These are phyloP conservation scores for Lepus townsendii DNA, from an alignment of 2,797 vertebrate genomes.

Conservation along the genomic window DNA sequence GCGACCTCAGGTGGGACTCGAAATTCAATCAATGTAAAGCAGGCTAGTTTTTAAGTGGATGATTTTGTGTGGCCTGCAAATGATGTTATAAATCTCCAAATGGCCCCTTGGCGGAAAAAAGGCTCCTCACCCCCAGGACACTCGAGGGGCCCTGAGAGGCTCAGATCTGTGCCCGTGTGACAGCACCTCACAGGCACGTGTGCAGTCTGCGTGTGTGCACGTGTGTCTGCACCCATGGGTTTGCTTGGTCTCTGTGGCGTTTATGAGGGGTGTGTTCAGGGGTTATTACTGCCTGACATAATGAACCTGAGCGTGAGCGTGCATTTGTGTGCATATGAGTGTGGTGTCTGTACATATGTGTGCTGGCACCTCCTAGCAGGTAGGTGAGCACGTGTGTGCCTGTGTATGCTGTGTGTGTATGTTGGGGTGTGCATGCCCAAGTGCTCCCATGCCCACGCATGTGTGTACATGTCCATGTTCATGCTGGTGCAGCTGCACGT, in stretches of 20 bases:
- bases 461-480: neutral
- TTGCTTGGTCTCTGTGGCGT: fast-evolving
- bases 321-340: neutral
- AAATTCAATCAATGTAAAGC: too few relatives aligned
- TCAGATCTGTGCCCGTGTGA: neutral
- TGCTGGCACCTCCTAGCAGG: neutral
- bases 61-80: too few relatives aligned
- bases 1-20: too few relatives aligned
- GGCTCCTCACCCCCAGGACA: too few relatives aligned
- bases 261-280: neutral
- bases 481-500: neutral
- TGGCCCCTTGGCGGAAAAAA: too few relatives aligned
- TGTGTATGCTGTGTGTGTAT: neutral
- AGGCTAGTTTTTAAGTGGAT: too few relatives aligned
- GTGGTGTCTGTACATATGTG: neutral
- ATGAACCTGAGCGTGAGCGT: neutral
- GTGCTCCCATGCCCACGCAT: neutral
- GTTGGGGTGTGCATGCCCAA: neutral
- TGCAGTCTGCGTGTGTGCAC: neutral
- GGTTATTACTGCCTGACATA: neutral
- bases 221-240: fast-evolving
- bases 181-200: neutral
- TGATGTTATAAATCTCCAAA: too few relatives aligned
- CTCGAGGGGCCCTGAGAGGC: neutral
- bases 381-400: neutral